Evolutionary conservation across 2,797 vertebrate genomes (phyloP).

Genomic region (Hydrocynus forskahlii): DNA sequence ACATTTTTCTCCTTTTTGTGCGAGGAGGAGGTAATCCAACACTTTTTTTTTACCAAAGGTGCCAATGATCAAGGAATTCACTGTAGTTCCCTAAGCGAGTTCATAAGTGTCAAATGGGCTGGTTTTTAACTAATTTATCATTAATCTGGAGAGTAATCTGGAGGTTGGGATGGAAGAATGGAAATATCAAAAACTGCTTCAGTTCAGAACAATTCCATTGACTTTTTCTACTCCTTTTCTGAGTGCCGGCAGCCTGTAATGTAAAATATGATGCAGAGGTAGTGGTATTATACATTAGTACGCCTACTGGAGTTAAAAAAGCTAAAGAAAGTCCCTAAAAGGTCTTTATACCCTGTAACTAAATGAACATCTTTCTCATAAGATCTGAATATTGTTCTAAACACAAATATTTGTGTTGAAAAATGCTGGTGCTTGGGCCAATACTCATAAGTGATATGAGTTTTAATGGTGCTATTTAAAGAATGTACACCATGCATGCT

Average conservation of each 20-base stretch:
- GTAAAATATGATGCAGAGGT: background rate
- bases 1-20: too few species aligned
- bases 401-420: slow-evolving; percentile 36
- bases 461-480: slow-evolving; percentile 27
- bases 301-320: background rate
- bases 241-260: background rate
- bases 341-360: background rate
- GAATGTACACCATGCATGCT: slow-evolving; percentile 22
- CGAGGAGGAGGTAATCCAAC: too few species aligned
- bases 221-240: too few species aligned
- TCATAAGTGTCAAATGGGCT: too few species aligned
- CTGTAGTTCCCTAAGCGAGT: too few species aligned
- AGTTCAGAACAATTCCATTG: too few species aligned
- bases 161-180: too few species aligned
- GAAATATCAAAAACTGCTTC: too few species aligned
- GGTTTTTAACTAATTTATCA: too few species aligned
- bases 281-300: background rate
- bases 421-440: slow-evolving; percentile 11
- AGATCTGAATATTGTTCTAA: background rate
- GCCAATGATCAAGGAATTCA: too few species aligned
- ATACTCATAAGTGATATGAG: slow-evolving; percentile 5
- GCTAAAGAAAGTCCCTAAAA: background rate
- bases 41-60: too few species aligned
- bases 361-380: slow-evolving; percentile 13
- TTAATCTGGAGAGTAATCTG: too few species aligned